Base-by-base conservation (phyloP, 2,797 vertebrate genomes). In the Cephalopachus bancanus region DNA sequence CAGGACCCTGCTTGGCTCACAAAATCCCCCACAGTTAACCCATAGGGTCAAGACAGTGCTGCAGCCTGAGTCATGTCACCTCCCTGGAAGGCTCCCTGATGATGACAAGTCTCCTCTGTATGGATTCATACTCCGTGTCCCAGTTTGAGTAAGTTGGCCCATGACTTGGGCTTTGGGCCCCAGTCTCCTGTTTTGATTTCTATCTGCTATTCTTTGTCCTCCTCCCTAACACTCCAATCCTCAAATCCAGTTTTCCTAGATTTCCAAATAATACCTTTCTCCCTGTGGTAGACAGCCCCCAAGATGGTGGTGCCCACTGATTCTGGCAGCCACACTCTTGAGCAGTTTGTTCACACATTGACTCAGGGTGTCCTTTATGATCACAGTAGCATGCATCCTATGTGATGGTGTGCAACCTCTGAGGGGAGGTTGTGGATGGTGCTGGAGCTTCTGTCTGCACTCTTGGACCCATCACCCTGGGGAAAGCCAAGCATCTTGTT, bases 41-140 rank as follows among this genome's bases (percentile, higher is more conserved):
- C 26, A 64, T 1, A 6, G 79, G 28, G 19, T 30, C 30, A 17
- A 69, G 91, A 12, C 28, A 16, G n/a, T 15, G 24, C 49, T 64
- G 8, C 0, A 6, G 37, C 44, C n/a, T 26, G 53, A 44, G 49
- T 22, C 85, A 51, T 0, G 5, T 5, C n/a, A 22, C 53, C 24
- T 33, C 19, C 3, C 44, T 28, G 49, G 5, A 19, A 67, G 57
- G 8, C 4, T 49, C 10, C 19, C n/a, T 37, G 57, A 0, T 0
- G 4, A n/a, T 17, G n/a, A 88, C 19, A n/a, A 44, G 10, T 19
- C 24, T 83, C 76, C 37, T 71, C 30, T 44, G 37, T 5, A 0
- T 19, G 19, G 6, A 15, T 24, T 76, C 49, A 12, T 7, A 10
- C 28, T 51, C 22, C 7, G 2, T 0, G 15, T 19, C 65, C 19